Base-by-base conservation (phyloP, 2,888 invertebrate genomes). In the Zootermopsis nevadensis region DNA sequence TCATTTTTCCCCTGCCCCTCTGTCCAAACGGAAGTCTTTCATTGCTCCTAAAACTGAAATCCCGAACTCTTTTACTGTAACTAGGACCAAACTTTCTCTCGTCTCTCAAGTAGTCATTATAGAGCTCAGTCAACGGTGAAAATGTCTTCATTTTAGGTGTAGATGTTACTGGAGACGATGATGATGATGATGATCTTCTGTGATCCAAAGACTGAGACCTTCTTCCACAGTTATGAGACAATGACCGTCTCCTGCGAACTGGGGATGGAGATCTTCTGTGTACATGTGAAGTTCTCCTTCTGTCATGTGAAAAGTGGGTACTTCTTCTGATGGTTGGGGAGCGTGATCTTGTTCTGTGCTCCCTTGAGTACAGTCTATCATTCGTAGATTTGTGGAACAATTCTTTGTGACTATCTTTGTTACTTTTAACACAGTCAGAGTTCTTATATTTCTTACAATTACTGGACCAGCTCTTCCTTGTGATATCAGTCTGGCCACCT, bases 121-220 rank as follows among this genome's bases (percentile, higher is more conserved):
- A 74, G 1, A 74, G n/a, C 35, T 8, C 3, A 3, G n/a, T 12
- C 33, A 74, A 38, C n/a, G 74, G 74, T 74, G 74, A 74, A 60
- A 60, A 48, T 48, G 48, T 60, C 4, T n/a, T n/a, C 10, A 12
- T n/a, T 60, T 4, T 60, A 60, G 60, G n/a, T 7, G n/a, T 0
- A 27, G n/a, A n/a, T 60, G 27, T 1, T 27, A 60, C 27, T n/a
- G 33, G 33, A 69, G 69, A 69, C 22, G 22, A 31, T 55, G 48
- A 77, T 27, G 42, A 42, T n/a, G 76, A n/a, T 27, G 76, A 42
- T 30, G 31, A 55, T 55, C 53, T 76, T 76, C 76, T 77, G 31
- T 31, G 77, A 55, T 77, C 77, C 77, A 77, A 53, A 53, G 55
- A 77, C 8, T 33, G 77, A 22, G 77, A 55, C 22, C 31, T 53